Evolutionary conservation across 2,888 invertebrate genomes (phyloP).

Genomic region (Tachina grossa): DNA sequence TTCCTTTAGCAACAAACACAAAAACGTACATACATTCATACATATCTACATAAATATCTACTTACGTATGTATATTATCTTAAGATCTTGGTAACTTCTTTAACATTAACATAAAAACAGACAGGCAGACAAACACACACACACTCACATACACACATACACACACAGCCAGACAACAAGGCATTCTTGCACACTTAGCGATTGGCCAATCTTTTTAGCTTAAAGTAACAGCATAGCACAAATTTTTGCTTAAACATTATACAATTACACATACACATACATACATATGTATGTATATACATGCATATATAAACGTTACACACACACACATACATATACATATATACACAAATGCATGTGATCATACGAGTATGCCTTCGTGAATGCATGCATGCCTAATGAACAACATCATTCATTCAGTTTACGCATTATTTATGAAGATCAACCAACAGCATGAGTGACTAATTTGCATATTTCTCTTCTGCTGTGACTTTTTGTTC

Average conservation of each 20-base stretch:
- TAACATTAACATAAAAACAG: conserved; percentile 64
- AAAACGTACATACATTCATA: not conserved
- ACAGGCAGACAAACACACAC: conserved; percentile 5
- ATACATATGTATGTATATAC: not conserved
- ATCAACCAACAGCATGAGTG: conserved; percentile 71
- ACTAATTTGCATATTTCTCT: conserved; percentile 76
- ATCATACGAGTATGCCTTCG: conserved; percentile 6
- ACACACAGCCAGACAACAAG: not conserved
- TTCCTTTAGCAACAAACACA: not conserved
- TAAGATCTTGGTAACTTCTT: conserved; percentile 67
- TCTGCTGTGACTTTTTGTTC: not conserved
- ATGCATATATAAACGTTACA: not conserved
- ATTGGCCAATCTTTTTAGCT: too few species aligned
- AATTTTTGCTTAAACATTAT: too few species aligned
- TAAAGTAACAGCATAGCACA: too few species aligned
- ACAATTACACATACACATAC: not conserved
- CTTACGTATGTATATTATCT: conserved; percentile 51
- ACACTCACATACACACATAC: not conserved
- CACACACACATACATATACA: not conserved
- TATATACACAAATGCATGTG: not conserved
- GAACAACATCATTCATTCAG: conserved; percentile 53
- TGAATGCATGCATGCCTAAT: conserved; percentile 64
- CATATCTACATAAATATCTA: not conserved
- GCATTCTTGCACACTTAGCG: too few species aligned
- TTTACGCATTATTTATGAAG: conserved; percentile 81